These are phyloP conservation scores for Trilocha varians DNA, from an alignment of 2,888 invertebrate species.

Conservation along the genomic window DNA sequence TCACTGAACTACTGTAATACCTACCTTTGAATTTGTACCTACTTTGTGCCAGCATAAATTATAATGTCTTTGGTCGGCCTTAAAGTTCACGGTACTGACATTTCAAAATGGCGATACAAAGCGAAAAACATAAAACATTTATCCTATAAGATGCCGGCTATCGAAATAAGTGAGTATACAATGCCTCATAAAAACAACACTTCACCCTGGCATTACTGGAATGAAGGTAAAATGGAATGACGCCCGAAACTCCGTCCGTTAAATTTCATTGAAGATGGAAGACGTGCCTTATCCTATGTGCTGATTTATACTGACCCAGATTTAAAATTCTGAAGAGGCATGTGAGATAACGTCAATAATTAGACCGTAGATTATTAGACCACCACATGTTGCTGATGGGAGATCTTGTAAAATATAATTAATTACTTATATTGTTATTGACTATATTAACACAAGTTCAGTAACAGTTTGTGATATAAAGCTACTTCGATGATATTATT, in stretches of 20 bases:
- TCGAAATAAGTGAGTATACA: conserved; percentile 10
- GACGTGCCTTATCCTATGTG: conserved; percentile 2
- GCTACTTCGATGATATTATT: too few relatives aligned
- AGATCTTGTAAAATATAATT: conserved; percentile 12
- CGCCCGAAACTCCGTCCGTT: conserved; percentile 16
- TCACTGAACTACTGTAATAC: too few relatives aligned
- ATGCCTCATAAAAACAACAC: conserved; percentile 25
- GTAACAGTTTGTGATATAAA: too few relatives aligned
- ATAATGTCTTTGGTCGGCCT: conserved; percentile 11
- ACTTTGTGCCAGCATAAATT: too few relatives aligned
- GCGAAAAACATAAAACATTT: background rate
- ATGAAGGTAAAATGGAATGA: conserved; percentile 11
- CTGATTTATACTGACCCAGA: conserved; percentile 4
- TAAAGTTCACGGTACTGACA: conserved; percentile 30
- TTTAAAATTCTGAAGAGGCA: background rate
- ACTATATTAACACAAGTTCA: too few relatives aligned
- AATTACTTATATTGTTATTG: too few relatives aligned
- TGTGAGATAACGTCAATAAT: background rate
- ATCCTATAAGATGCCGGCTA: background rate
- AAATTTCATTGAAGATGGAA: conserved; percentile 12
- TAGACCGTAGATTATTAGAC: background rate
- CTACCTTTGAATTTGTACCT: too few relatives aligned
- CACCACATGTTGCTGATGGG: conserved; percentile 7
- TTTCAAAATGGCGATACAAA: conserved; percentile 17
- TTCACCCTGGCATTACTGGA: conserved; percentile 17